These are phyloP conservation scores for Ectemnius continuus DNA, from an alignment of 2,888 invertebrate genomes.

Conservation along the genomic window DNA sequence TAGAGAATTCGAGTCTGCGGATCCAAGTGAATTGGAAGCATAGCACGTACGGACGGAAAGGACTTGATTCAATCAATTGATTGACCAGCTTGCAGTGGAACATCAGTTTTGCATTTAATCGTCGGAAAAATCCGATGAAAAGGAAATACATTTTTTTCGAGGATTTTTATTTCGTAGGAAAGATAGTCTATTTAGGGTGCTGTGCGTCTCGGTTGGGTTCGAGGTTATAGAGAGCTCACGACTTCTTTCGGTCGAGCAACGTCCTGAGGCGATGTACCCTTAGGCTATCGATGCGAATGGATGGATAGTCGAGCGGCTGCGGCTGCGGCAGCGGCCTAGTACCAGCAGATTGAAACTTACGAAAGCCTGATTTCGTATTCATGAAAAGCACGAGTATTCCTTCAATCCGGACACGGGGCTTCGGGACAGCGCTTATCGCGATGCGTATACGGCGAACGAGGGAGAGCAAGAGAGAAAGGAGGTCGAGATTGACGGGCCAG, in stretches of 20 bases:
- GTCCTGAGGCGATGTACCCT: background rate
- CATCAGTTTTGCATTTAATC: no score
- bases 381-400: conserved; percentile 60
- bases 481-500: conserved; percentile 24
- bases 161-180: no score
- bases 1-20: no score
- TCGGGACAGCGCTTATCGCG: conserved; percentile 29
- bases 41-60: no score
- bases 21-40: no score
- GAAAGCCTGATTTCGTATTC: conserved; percentile 63
- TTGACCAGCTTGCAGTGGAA: no score
- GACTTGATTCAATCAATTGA: no score
- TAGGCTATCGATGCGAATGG: background rate
- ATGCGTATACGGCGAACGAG: conserved; percentile 32
- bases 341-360: conserved; percentile 52
- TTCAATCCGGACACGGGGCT: conserved; percentile 47
- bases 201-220: no score
- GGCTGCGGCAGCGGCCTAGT: conserved; percentile 3
- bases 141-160: no score
- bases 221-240: no score
- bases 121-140: no score
- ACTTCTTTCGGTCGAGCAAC: background rate
- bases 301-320: background rate
- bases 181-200: no score
- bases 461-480: conserved; percentile 12